A percentile compares a stretch with the other conserved stretches of the same genome.
These are phyloP conservation scores for Crotalus tigris DNA, from an alignment of 2,113 vertebrate species.

Conservation along the genomic window DNA sequence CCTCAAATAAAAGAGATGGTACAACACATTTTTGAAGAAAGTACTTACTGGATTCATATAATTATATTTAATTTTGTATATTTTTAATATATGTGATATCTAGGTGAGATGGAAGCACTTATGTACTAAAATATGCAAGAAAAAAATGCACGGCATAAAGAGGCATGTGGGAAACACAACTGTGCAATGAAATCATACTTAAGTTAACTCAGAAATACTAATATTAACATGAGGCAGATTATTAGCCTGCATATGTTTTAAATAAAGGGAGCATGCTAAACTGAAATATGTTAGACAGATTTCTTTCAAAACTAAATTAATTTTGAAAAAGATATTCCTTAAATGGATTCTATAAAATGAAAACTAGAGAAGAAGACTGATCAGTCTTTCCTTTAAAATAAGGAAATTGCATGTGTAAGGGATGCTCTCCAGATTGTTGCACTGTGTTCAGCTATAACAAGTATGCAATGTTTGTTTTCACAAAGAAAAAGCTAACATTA, in stretches of 20 bases:
- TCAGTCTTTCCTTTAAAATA: accelerated
- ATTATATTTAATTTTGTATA: background rate
- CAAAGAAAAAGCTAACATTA: background rate
- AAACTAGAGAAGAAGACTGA: background rate
- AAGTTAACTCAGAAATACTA: background rate
- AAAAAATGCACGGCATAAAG: background rate
- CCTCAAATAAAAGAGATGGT: background rate
- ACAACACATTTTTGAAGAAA: background rate
- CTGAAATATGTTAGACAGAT: background rate
- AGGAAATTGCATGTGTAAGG: background rate
- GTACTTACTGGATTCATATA: background rate
- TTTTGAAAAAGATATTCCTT: conserved; percentile 11
- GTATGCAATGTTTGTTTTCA: conserved; percentile 7
- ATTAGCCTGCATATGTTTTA: background rate
- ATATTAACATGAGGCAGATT: background rate
- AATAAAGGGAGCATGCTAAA: background rate
- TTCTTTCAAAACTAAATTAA: background rate
- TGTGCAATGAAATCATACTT: background rate
- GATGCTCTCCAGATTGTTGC: background rate
- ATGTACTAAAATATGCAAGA: background rate
- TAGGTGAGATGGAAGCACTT: background rate
- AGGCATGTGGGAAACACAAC: background rate
- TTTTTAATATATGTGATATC: background rate
- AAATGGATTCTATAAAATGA: background rate
- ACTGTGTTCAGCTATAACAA: background rate